phyloP scores from a whole-genome alignment of 2,888 invertebrate species.

The Petrolisthes manimaculis region DNA sequence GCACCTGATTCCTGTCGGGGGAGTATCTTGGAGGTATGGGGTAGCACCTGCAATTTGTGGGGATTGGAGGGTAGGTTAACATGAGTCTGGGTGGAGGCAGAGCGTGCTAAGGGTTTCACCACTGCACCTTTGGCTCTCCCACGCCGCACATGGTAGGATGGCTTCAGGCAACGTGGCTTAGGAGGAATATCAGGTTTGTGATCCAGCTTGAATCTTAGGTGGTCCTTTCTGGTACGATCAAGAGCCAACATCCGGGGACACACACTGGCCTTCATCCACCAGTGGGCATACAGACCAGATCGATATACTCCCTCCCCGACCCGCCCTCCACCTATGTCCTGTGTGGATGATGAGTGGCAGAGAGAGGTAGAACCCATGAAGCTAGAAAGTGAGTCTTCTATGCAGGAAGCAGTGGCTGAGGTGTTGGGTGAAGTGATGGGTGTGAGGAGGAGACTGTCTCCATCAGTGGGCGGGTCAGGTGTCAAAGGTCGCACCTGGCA shows the following conservation, averaged over 20 bases:
- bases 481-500: slow-evolving; percentile 42
- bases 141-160: slow-evolving; percentile 46
- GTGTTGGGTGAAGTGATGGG: slow-evolving; percentile 51
- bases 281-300: slow-evolving; percentile 89
- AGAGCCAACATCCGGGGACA: slow-evolving; percentile 40
- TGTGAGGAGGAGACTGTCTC: slow-evolving; percentile 49
- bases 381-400: slow-evolving; percentile 48
- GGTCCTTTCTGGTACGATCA: slow-evolving; percentile 43
- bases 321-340: slow-evolving; percentile 17
- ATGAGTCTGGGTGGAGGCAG: slow-evolving; percentile 45
- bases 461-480: slow-evolving; percentile 35
- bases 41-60: slow-evolving; percentile 10
- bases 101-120: slow-evolving; percentile 30
- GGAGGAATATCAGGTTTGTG: slow-evolving; percentile 50
- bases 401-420: slow-evolving; percentile 51
- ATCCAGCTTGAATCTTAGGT: slow-evolving; percentile 39
- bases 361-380: slow-evolving; percentile 42
- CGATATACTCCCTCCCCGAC: slow-evolving; percentile 73
- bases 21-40: neutral
- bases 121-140: slow-evolving; percentile 30
- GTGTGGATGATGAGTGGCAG: slow-evolving; percentile 18
- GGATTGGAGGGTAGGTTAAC: neutral
- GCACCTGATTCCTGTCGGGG: neutral
- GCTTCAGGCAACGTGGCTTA: slow-evolving; percentile 49
- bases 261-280: slow-evolving; percentile 91